phyloP scores from a whole-genome alignment of 2,888 invertebrate species.

The Drosophila mercatorum region DNA sequence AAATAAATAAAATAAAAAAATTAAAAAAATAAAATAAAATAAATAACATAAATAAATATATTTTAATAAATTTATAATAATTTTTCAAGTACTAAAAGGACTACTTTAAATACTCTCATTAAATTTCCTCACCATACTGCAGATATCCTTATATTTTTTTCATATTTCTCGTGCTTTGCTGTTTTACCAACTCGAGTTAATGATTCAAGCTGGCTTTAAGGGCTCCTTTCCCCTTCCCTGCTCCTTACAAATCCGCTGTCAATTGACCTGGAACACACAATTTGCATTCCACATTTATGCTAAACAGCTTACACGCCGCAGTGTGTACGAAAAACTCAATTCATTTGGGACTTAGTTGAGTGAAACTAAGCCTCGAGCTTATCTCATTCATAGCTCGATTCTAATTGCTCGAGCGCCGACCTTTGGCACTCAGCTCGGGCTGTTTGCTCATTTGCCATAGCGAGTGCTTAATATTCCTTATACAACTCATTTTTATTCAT shows the following conservation, averaged over 20 bases:
- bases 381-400: constrained; percentile 15
- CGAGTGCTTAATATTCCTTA: constrained; percentile 63
- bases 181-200: not conserved
- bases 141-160: not conserved
- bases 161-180: not conserved
- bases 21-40: no score
- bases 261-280: constrained; percentile 25
- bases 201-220: not conserved
- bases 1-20: no score
- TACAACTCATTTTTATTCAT: constrained; percentile 76
- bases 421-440: constrained; percentile 28
- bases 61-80: no score
- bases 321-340: constrained; percentile 10
- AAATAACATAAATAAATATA: no score
- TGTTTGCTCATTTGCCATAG: constrained; percentile 44
- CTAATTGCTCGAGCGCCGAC: constrained; percentile 29
- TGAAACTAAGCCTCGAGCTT: constrained; percentile 29
- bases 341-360: constrained; percentile 37
- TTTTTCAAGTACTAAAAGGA: no score
- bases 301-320: not conserved
- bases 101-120: no score
- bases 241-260: not conserved
- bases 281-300: constrained; percentile 14
- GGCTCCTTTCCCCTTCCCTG: not conserved
- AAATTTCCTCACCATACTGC: no score